Evolutionary conservation across 2,888 invertebrate species (phyloP).

Genomic region (Acanthosepion lycidas): DNA sequence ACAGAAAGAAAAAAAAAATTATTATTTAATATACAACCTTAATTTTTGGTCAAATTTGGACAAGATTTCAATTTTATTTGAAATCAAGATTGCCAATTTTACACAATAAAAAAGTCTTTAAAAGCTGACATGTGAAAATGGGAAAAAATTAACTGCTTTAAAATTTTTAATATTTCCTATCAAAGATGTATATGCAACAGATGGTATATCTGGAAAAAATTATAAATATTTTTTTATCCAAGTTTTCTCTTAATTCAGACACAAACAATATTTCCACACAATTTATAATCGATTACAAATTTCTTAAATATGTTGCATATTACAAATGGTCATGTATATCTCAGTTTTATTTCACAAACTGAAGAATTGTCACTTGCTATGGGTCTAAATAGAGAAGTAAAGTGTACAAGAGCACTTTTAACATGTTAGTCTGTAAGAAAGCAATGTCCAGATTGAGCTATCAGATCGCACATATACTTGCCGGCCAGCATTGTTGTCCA

Average conservation of each 20-base stretch:
- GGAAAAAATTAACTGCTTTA: too few species aligned
- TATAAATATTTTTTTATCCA: too few species aligned
- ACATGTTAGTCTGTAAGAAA: background rate
- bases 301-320: background rate
- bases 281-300: background rate
- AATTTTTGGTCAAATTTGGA: too few species aligned
- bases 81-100: too few species aligned
- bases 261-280: background rate
- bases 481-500: slow-evolving; percentile 38
- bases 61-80: too few species aligned
- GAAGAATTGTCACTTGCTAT: background rate
- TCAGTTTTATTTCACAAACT: background rate
- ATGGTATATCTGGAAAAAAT: too few species aligned
- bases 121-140: too few species aligned
- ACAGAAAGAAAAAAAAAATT: too few species aligned
- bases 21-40: too few species aligned
- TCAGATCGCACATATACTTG: background rate
- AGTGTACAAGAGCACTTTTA: background rate
- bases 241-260: background rate
- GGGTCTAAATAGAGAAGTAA: background rate
- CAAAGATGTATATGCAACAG: too few species aligned
- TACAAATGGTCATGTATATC: background rate
- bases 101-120: too few species aligned
- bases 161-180: too few species aligned
- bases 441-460: background rate